Evolutionary conservation across 2,113 vertebrate genomes (phyloP).

Genomic region (Potamarius usumacintae): DNA sequence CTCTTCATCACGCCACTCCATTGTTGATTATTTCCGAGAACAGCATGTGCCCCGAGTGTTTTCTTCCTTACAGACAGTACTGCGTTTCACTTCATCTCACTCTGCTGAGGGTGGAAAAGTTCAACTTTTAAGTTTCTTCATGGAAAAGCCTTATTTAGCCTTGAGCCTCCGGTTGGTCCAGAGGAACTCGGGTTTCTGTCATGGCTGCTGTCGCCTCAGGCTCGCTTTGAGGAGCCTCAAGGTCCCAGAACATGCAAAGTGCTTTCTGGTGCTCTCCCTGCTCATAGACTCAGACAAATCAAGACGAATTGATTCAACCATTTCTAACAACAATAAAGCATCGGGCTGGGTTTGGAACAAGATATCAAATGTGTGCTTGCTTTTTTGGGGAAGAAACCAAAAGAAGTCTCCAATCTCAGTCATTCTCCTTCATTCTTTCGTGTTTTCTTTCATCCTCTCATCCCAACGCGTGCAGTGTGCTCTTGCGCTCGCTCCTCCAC

Average conservation of each 20-base stretch:
- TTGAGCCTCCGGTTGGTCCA: slow-evolving; percentile 8
- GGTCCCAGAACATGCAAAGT: slow-evolving; percentile 41
- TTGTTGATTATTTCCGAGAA: not conserved
- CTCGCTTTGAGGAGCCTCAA: slow-evolving; percentile 33
- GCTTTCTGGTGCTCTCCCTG: slow-evolving; percentile 26
- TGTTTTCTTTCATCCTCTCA: slow-evolving; percentile 56
- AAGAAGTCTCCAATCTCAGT: slow-evolving; percentile 1
- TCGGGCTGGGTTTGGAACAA: not conserved
- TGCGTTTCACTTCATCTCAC: not conserved
- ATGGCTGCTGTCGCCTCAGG: slow-evolving; percentile 38
- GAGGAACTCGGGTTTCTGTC: slow-evolving; percentile 28
- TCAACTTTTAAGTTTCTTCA: slow-evolving; percentile 1
- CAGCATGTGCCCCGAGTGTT: too few relatives aligned
- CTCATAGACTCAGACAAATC: slow-evolving; percentile 35
- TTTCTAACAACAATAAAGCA: slow-evolving; percentile 31
- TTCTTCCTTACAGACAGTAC: not conserved
- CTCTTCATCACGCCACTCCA: not conserved
- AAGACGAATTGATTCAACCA: slow-evolving; percentile 32
- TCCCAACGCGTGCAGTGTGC: slow-evolving; percentile 41
- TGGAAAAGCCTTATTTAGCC: slow-evolving; percentile 8
- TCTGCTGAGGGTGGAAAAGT: not conserved
- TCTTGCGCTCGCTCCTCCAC: slow-evolving; percentile 45
- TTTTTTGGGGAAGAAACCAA: not conserved
- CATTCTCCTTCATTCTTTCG: slow-evolving; percentile 35
- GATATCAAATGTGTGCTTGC: not conserved